Evolutionary conservation across 2,113 vertebrate genomes (phyloP).

Genomic region (Catagonus wagneri): DNA sequence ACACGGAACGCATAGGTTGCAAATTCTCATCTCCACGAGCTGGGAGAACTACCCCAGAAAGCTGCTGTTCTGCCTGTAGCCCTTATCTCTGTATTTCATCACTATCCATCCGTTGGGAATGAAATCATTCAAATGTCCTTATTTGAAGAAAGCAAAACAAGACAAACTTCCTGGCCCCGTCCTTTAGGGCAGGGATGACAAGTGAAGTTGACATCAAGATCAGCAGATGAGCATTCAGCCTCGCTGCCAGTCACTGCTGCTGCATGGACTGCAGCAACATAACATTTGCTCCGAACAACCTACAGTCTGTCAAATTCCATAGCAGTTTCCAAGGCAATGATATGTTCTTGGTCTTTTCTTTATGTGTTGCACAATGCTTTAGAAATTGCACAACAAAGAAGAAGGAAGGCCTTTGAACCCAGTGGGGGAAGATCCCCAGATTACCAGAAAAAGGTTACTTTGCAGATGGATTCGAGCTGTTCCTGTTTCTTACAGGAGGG

Average conservation of each 20-base stretch:
- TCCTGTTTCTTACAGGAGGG: not conserved
- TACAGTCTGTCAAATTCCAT: slow-evolving; percentile 73
- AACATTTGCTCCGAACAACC: slow-evolving; percentile 73
- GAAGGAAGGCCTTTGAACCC: slow-evolving; percentile 63
- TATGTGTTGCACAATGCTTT: slow-evolving; percentile 66
- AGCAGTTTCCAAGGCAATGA: slow-evolving; percentile 75
- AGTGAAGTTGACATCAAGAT: slow-evolving; percentile 62
- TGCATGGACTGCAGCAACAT: slow-evolving; percentile 53
- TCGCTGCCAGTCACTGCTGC: slow-evolving; percentile 52
- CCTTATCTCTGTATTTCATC: slow-evolving; percentile 32
- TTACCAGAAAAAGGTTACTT: slow-evolving; percentile 53
- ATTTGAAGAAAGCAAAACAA: slow-evolving; percentile 57
- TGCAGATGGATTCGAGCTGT: slow-evolving; percentile 52
- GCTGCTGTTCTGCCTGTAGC: not conserved
- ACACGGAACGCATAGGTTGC: slow-evolving; percentile 34
- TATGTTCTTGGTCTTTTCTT: slow-evolving; percentile 72
- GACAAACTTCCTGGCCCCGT: slow-evolving; percentile 18
- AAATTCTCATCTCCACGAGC: not conserved
- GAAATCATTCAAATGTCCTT: slow-evolving; percentile 54
- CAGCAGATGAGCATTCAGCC: slow-evolving; percentile 68
- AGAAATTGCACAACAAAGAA: slow-evolving; percentile 64
- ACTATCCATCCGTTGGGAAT: not conserved
- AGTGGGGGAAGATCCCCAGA: slow-evolving; percentile 39
- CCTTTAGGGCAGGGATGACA: slow-evolving; percentile 56
- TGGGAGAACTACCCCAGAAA: not conserved